These are phyloP conservation scores for Mesochorus sp. DNA, from an alignment of 2,888 invertebrate genomes.

Conservation along the genomic window DNA sequence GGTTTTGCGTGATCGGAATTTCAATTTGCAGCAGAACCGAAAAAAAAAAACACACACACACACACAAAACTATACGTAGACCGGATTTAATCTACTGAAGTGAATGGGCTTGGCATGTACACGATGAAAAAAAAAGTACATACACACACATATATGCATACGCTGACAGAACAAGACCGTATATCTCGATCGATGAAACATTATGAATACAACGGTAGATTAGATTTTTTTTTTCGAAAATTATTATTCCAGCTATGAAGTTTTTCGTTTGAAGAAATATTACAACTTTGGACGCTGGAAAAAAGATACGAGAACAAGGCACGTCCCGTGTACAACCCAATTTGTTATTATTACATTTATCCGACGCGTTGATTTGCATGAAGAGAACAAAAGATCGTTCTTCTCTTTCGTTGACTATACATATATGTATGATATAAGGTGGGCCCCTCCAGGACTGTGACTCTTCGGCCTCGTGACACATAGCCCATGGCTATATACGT, in stretches of 20 bases:
- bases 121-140: neutral
- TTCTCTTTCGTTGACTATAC: constrained; percentile 42
- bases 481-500: constrained; percentile 42
- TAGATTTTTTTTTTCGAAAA: constrained; percentile 14
- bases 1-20: constrained; percentile 47
- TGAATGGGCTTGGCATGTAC: constrained; percentile 19
- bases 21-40: constrained; percentile 49
- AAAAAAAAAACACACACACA: neutral
- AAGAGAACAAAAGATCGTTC: constrained; percentile 53
- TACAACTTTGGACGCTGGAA: neutral
- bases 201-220: constrained; percentile 1
- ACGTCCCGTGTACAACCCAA: constrained; percentile 46
- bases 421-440: constrained; percentile 42
- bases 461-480: constrained; percentile 59
- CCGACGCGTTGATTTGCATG: constrained; percentile 41
- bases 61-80: constrained; percentile 20
- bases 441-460: constrained; percentile 48
- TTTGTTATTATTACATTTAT: constrained; percentile 30
- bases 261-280: neutral
- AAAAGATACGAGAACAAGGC: constrained; percentile 2
- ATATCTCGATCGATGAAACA: constrained; percentile 18
- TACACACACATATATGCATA: neutral
- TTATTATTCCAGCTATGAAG: constrained; percentile 2
- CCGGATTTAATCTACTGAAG: constrained; percentile 40
- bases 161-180: neutral